Percentiles rank a stretch among this genome's conserved stretches.
Evolutionary conservation across 2,113 vertebrate species (phyloP).

Genomic region (Oophaga pumilio): DNA sequence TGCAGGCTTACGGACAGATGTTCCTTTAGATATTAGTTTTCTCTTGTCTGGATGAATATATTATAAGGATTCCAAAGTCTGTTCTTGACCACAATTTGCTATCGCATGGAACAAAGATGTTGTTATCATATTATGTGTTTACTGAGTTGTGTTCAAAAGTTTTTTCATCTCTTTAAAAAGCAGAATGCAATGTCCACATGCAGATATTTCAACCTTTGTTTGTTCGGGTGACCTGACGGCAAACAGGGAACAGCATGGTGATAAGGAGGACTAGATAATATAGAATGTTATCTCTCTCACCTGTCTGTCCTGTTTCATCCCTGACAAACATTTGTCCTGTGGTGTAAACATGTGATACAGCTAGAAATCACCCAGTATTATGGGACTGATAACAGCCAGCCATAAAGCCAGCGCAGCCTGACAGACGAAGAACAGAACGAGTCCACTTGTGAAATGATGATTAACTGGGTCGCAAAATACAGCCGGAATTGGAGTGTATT

Average conservation of each 20-base stretch:
- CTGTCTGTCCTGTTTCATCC: constrained; percentile 41
- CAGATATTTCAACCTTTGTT: constrained; percentile 6
- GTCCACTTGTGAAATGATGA: not conserved
- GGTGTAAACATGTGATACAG: constrained; percentile 37
- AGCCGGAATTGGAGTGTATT: not conserved
- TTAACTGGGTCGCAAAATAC: not conserved
- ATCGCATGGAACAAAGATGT: not conserved
- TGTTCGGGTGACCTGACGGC: not conserved
- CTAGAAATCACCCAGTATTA: constrained; percentile 36
- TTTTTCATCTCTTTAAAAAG: not conserved
- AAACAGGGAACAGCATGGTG: constrained; percentile 5
- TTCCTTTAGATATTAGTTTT: not conserved
- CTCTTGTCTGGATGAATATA: not conserved
- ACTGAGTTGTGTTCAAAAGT: not conserved
- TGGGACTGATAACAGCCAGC: constrained; percentile 10
- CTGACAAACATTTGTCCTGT: constrained; percentile 38
- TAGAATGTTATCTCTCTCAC: constrained; percentile 49
- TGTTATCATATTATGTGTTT: not conserved
- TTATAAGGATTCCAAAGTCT: not conserved
- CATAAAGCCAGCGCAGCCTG: constrained; percentile 12
- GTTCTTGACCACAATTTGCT: not conserved
- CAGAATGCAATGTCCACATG: not conserved
- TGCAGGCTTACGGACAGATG: not conserved
- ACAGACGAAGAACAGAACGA: constrained; percentile 6
- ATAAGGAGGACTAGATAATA: constrained; percentile 36